These are phyloP conservation scores for Subanguina moxae DNA, from an alignment of 1,140 invertebrate genomes.

Conservation along the genomic window DNA sequence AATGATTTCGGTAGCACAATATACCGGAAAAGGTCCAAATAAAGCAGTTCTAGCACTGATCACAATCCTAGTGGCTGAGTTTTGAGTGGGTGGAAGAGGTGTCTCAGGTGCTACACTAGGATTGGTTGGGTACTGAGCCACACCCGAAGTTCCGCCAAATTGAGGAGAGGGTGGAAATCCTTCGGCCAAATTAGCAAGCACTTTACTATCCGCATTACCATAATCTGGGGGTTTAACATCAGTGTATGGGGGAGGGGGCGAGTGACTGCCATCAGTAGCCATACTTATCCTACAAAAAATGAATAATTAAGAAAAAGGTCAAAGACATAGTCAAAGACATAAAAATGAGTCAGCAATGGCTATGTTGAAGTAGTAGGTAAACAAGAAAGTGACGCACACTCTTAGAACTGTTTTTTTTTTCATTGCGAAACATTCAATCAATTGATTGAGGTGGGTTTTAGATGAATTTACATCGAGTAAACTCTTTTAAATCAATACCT, in stretches of 20 bases:
- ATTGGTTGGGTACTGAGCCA: not conserved
- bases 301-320: too few relatives aligned
- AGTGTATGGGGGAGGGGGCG: not conserved
- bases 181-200: not conserved
- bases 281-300: not conserved
- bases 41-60: conserved; percentile 25
- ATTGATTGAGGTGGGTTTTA: too few relatives aligned
- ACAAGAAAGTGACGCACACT: too few relatives aligned
- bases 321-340: too few relatives aligned
- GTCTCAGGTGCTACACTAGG: not conserved
- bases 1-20: too few relatives aligned
- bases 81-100: not conserved
- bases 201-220: not conserved
- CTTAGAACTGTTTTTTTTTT: too few relatives aligned
- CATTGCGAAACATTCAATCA: too few relatives aligned
- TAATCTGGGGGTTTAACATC: not conserved
- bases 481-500: too few relatives aligned
- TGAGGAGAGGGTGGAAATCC: conserved; percentile 5
- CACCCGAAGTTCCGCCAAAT: not conserved
- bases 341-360: too few relatives aligned
- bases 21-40: conserved; percentile 45
- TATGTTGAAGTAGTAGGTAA: too few relatives aligned
- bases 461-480: too few relatives aligned
- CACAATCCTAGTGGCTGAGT: not conserved
- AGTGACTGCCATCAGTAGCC: conserved; percentile 6